Conservation (phyloP, 2,113 vertebrate genomes). For the Talpa occidentalis region DNA sequence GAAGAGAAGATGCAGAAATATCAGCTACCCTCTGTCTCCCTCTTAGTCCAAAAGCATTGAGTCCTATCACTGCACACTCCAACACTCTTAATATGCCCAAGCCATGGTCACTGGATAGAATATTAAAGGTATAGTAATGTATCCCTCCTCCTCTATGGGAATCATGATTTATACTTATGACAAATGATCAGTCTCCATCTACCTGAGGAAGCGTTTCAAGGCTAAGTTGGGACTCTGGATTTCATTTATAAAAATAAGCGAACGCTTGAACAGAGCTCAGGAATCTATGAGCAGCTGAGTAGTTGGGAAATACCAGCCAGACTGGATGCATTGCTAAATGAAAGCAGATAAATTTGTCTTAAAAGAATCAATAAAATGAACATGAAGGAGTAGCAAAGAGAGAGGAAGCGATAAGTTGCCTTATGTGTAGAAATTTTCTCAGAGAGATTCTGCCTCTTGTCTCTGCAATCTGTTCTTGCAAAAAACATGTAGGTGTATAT, state of each 20-base stretch:
- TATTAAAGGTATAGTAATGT: neutral
- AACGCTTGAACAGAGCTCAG: slow-evolving; percentile 52
- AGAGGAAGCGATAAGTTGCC: slow-evolving; percentile 40
- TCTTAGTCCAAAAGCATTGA: too few relatives aligned
- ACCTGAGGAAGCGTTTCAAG: neutral
- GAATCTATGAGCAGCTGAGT: slow-evolving; percentile 53
- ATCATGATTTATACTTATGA: neutral
- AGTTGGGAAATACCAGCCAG: slow-evolving; percentile 25
- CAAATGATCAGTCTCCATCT: neutral
- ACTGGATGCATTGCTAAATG: slow-evolving; percentile 48
- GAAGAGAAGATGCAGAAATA: neutral
- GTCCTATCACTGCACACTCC: neutral
- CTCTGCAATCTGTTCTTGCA: neutral
- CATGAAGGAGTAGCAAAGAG: slow-evolving; percentile 39
- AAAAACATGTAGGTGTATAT: neutral
- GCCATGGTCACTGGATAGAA: neutral
- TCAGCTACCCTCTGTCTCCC: neutral
- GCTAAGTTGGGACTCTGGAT: neutral
- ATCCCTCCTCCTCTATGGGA: neutral
- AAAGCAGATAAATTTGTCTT: slow-evolving; percentile 69
- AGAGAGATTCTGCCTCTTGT: neutral
- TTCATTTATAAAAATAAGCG: slow-evolving; percentile 64
- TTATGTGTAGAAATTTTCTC: slow-evolving; percentile 59
- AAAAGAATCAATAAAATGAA: slow-evolving; percentile 70
- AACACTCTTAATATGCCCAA: neutral